Conservation (phyloP, 2,797 vertebrate species). For the Paratrypauchen microcephalus region DNA sequence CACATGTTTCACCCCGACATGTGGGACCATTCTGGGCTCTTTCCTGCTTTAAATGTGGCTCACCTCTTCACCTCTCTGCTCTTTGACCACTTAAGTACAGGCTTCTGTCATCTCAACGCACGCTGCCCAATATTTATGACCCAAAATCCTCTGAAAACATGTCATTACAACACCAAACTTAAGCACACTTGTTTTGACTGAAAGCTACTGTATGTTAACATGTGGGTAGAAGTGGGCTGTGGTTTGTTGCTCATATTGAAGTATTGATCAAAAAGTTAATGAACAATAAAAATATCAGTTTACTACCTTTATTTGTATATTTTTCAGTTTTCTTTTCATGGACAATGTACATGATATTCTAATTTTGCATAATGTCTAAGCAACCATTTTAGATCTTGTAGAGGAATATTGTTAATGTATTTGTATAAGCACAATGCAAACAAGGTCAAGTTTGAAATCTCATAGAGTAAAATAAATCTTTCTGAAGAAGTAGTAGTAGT, state of each 20-base stretch:
- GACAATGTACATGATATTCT: too few species aligned
- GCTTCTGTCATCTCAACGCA: constrained; percentile 44
- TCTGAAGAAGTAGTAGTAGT: constrained; percentile 6
- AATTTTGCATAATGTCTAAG: not conserved
- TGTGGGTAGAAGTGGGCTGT: not conserved
- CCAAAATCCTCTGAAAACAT: constrained; percentile 33
- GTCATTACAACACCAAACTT: constrained; percentile 41
- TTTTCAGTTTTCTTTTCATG: not conserved
- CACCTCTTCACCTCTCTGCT: constrained; percentile 52
- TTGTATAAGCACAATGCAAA: constrained; percentile 24
- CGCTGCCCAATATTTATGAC: constrained; percentile 54
- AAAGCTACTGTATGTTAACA: not conserved
- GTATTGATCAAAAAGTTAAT: not conserved
- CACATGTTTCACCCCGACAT: constrained; percentile 13
- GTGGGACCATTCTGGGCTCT: constrained; percentile 31
- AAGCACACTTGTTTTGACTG: constrained; percentile 29
- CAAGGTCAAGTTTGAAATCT: constrained; percentile 7
- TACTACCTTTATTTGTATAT: not conserved
- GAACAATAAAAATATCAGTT: too few species aligned
- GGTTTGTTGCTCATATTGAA: not conserved
- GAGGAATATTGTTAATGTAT: not conserved
- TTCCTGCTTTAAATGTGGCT: constrained; percentile 29
- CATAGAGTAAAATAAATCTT: constrained; percentile 1
- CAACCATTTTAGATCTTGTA: not conserved
- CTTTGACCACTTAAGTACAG: constrained; percentile 58